phyloP scores from a whole-genome alignment of 1,140 invertebrate genomes.

The Drosophila trapezifrons region DNA sequence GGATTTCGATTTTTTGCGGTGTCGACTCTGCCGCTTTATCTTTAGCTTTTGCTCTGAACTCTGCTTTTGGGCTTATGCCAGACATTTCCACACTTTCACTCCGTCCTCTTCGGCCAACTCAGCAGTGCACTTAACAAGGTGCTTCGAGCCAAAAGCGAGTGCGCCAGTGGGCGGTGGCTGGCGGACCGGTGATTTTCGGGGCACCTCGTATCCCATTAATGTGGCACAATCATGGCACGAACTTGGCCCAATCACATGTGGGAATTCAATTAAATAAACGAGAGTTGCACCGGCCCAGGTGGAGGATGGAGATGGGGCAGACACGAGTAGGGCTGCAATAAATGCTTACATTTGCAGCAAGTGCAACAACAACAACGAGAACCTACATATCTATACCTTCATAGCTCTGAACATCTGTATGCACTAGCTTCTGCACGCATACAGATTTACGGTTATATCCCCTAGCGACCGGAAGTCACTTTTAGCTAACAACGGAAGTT shows the following conservation, averaged over 20 bases:
- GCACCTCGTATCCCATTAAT: slow-evolving; percentile 35
- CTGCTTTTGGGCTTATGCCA: slow-evolving; percentile 18
- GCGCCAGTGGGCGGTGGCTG: slow-evolving; percentile 1
- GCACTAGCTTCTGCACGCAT: slow-evolving; percentile 16
- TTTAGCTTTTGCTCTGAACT: slow-evolving; percentile 26
- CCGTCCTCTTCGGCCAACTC: slow-evolving; percentile 5
- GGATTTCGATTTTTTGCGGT: neutral
- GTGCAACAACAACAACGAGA: slow-evolving; percentile 26
- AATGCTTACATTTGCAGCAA: slow-evolving; percentile 50
- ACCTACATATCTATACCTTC: slow-evolving; percentile 6
- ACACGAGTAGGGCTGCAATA: slow-evolving; percentile 21
- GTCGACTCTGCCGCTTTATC: slow-evolving; percentile 25
- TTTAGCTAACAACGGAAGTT: slow-evolving; percentile 74
- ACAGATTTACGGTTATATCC: slow-evolving; percentile 47
- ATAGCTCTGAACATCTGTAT: neutral
- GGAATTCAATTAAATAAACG: slow-evolving; percentile 72
- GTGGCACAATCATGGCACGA: slow-evolving; percentile 46
- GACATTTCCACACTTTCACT: slow-evolving; percentile 52
- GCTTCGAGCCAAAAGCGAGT: slow-evolving; percentile 23
- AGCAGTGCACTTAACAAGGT: slow-evolving; percentile 47
- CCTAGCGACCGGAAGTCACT: slow-evolving; percentile 68
- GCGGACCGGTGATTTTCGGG: neutral
- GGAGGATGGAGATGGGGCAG: neutral
- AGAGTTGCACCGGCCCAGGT: slow-evolving; percentile 19
- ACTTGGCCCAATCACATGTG: slow-evolving; percentile 53